Conservation (phyloP, 1,140 invertebrate genomes). For the Laupala kohalensis region DNA sequence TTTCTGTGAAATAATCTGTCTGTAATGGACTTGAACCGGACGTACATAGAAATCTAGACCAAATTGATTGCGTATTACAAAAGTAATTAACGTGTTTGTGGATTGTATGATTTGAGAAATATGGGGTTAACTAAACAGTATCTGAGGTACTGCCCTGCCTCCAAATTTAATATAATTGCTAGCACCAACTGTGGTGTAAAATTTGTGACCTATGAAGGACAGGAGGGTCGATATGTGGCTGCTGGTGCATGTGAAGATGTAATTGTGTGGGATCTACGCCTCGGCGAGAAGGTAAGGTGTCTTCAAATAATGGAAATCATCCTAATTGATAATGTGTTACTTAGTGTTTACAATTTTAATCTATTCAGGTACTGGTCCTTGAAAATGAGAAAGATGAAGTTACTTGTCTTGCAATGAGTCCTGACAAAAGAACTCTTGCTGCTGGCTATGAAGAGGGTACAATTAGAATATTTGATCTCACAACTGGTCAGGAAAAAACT, state of each 20-base stretch:
- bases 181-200: conserved; percentile 62
- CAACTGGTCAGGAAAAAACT: conserved; percentile 52
- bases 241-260: conserved; percentile 85
- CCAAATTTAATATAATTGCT: conserved; percentile 75
- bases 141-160: conserved; percentile 68
- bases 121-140: conserved; percentile 98
- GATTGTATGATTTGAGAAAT: no score
- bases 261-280: conserved; percentile 83
- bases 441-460: conserved; percentile 85
- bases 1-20: no score
- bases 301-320: conserved; percentile 3
- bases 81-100: no score
- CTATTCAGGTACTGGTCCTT: conserved; percentile 48
- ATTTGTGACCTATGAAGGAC: conserved; percentile 60
- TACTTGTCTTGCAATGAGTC: conserved; percentile 53
- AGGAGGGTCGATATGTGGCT: conserved; percentile 70
- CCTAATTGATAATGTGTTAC: conserved; percentile 9
- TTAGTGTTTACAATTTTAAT: conserved; percentile 14
- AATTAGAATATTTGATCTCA: conserved; percentile 67
- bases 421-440: conserved; percentile 62
- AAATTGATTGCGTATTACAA: no score
- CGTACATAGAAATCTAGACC: no score
- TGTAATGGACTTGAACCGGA: no score
- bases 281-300: conserved; percentile 68
- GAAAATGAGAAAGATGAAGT: conserved; percentile 65